phyloP scores from a whole-genome alignment of 2,113 vertebrate species.

The Oenanthe melanoleuca region DNA sequence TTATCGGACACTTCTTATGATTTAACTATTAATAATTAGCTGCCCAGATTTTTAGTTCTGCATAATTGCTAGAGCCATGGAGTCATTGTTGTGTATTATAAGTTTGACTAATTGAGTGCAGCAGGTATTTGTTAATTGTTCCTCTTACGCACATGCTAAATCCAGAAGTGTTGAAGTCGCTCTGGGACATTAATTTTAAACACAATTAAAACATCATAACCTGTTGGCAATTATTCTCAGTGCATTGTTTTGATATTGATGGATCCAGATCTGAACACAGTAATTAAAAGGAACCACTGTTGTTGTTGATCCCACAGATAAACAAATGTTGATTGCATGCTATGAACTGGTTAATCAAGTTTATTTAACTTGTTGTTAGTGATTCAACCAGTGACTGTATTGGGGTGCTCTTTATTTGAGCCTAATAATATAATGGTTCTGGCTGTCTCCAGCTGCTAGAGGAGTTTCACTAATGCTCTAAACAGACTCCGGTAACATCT shows the following conservation, averaged over 20 bases:
- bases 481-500: neutral
- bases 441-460: neutral
- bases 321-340: neutral
- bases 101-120: constrained; percentile 1
- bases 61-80: neutral
- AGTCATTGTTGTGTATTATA: neutral
- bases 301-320: constrained; percentile 50
- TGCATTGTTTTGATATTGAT: constrained; percentile 54
- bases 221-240: neutral
- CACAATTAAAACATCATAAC: constrained; percentile 33
- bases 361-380: constrained; percentile 27
- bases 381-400: constrained; percentile 43
- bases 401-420: neutral
- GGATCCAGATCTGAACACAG: constrained; percentile 16
- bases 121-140: constrained; percentile 28
- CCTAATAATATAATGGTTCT: neutral
- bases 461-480: neutral
- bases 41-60: neutral
- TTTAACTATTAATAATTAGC: constrained; percentile 29
- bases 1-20: neutral
- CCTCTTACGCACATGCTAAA: neutral
- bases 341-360: constrained; percentile 53
- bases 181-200: constrained; percentile 53
- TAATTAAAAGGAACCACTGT: constrained; percentile 52
- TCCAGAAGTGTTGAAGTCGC: neutral